Percentiles rank a stretch among this genome's conserved stretches.
These are phyloP conservation scores for Cotesia glomerata DNA, from an alignment of 1,140 invertebrate species.

Conservation along the genomic window DNA sequence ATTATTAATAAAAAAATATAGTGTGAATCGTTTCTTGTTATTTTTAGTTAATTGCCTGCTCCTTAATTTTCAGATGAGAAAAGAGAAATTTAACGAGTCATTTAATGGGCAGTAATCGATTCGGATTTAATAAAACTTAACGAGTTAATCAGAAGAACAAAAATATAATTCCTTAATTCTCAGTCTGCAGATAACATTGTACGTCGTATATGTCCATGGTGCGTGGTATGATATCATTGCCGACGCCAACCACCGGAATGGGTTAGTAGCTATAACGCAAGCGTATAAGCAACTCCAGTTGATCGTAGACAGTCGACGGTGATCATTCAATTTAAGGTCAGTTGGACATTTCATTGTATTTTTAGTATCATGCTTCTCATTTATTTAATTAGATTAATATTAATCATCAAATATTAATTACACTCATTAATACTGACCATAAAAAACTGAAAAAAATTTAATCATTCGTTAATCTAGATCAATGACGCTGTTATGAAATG, in stretches of 20 bases:
- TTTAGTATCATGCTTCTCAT: neutral
- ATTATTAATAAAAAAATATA: constrained; percentile 21
- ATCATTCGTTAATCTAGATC: too few species aligned
- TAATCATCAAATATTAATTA: neutral
- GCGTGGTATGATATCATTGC: constrained; percentile 47
- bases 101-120: too few species aligned
- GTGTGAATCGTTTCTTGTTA: neutral
- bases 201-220: neutral
- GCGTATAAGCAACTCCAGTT: constrained; percentile 8
- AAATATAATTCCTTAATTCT: too few species aligned
- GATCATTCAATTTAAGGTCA: neutral
- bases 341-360: neutral
- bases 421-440: neutral
- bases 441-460: too few species aligned
- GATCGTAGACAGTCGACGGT: neutral
- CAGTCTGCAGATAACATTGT: neutral
- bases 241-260: constrained; percentile 45
- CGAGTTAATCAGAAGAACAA: too few species aligned
- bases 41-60: too few species aligned
- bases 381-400: neutral
- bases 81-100: too few species aligned
- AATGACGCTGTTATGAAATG: too few species aligned
- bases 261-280: constrained; percentile 27
- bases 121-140: too few species aligned
- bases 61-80: too few species aligned